Evolutionary conservation across 2,113 vertebrate species (phyloP), one percentile per base, ranked within the genome.

Genomic region (Pan paniscus): DNA sequence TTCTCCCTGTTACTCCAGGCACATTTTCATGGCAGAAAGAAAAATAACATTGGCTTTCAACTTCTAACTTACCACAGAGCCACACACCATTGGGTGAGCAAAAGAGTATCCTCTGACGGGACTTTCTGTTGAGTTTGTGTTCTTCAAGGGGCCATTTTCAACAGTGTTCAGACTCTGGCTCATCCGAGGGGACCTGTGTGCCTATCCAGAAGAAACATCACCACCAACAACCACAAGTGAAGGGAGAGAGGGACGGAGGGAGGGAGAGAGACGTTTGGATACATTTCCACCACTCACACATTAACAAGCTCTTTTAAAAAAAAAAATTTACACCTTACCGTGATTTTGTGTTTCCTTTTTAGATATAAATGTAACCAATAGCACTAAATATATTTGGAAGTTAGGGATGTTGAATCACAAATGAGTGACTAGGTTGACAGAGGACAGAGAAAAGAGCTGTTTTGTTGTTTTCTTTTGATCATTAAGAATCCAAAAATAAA

Each of bases 401-500:
- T 25, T 90, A 38, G 2, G 3, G 1, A 20, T 43, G 3, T 40
- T 88, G 90, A 90, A 61, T 96, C 18, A 76, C 82, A 79, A 79
- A 38, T 43, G 30, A 83, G n/a, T 52, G 35, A n/a, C 13, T 67
- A 38, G 9, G 1, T 68, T 97, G 87, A 95, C n/a, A 94, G 50
- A 72, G 8, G 17, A 55, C 1, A 80, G 25, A 92, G 30, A 35
- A 73, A 67, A 93, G 14, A 90, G 6, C 5, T 61, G 52, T 73
- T 73, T 46, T 55, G 20, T 72, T 81, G n/a, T 57, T 96, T 97
- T 79, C 73, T 89, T n/a, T 89, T 91, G 50, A 43, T 92, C 27
- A 73, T 10, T 88, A 76, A 89, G 35, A 93, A 76, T 82, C 48
- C 23, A 87, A 90, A 90, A 50, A 81, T 67, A 95, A 90, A 91